These are phyloP conservation scores for Apeira syringaria DNA, from an alignment of 2,888 invertebrate species.

Conservation along the genomic window DNA sequence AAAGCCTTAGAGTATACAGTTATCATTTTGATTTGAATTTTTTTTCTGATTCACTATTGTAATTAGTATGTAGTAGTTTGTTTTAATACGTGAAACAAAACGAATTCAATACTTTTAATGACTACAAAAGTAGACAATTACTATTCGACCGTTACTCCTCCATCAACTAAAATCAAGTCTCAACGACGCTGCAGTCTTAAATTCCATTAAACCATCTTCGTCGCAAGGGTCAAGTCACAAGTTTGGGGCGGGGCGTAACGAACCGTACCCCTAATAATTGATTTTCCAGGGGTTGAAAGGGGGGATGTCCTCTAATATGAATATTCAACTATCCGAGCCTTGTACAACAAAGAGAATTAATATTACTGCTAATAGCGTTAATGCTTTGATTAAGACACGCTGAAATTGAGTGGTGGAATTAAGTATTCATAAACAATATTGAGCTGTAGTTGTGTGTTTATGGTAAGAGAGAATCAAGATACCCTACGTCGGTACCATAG, in stretches of 20 bases:
- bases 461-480: background rate
- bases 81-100: no score
- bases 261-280: slow-evolving; percentile 69
- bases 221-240: slow-evolving; percentile 57
- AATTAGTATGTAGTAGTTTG: no score
- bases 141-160: no score
- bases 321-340: slow-evolving; percentile 31
- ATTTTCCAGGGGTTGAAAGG: slow-evolving; percentile 44
- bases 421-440: slow-evolving; percentile 42
- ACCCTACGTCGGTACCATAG: no score
- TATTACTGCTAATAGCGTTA: slow-evolving; percentile 50
- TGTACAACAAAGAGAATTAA: slow-evolving; percentile 55
- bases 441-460: slow-evolving; percentile 28
- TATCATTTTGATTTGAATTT: no score
- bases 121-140: no score
- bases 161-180: slow-evolving; percentile 8
- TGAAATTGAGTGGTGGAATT: slow-evolving; percentile 55
- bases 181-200: slow-evolving; percentile 42
- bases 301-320: slow-evolving; percentile 34
- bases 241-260: slow-evolving; percentile 55
- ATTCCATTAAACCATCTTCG: slow-evolving; percentile 50
- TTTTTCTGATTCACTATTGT: no score
- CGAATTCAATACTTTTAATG: no score
- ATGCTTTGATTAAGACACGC: slow-evolving; percentile 54
- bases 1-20: no score